Base-by-base conservation (phyloP, 2,113 vertebrate species). In the Pseudopodoces humilis region DNA sequence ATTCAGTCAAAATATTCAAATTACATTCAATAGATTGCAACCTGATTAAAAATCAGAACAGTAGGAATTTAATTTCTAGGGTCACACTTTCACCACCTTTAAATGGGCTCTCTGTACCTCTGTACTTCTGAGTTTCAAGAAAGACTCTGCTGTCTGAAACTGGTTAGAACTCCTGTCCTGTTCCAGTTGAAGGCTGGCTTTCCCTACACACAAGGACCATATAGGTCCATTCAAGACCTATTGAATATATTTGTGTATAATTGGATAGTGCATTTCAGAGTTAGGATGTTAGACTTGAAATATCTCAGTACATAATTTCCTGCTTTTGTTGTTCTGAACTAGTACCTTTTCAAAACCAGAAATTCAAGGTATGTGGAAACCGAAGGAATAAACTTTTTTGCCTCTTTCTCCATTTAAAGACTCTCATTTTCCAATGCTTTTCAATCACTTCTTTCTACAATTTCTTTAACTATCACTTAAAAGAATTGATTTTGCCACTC, bases 401-500 rank as follows among this genome's bases (percentile, higher is more conserved):
- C 31, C 4, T 75, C 37, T 22, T 65, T 67, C 22, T 46, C 13
- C 25, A 49, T 83, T 63, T 52, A 62, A 91, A 63, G 33, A 23
- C 59, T 53, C 9, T 35, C 22, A 47, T 59, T 91, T 90, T 78
- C 10, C 12, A 74, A 63, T 10, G 33, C 10, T n/a, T 31, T 92
- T 92, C 64, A 52, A 27, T 63, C 9, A 63, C 80, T 87, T 87
- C 47, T 84, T 60, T 60, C 69, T 83, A 44, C 62, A 84, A 23
- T 78, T 94, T 95, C 74, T 74, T 86, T 86, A 69, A 67, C 72
- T 96, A 86, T 93, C 76, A 95, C 92, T 94, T 94, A 79, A 97
- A 95, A 11, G 0, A 90, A 94, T 41, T 90, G 77, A 67, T 96
- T 98, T 96, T 94, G 89, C 75, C 82, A 96, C 92, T 92, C 84